These are phyloP conservation scores for Pachycephus smyrnensis DNA, from an alignment of 2,888 invertebrate species.

Conservation along the genomic window DNA sequence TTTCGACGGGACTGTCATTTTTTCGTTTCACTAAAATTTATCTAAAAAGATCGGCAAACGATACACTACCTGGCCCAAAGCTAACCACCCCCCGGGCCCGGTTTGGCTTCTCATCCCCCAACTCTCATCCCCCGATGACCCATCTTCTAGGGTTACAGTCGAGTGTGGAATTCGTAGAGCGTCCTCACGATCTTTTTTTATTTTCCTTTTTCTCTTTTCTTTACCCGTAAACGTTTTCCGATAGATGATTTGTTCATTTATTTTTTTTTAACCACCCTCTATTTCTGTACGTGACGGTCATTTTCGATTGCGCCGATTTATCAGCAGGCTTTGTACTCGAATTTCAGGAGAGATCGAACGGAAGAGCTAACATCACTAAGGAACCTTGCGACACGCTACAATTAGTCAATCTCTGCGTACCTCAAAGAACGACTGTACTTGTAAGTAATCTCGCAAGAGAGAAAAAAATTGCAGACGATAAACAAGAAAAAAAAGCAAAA, in stretches of 20 bases:
- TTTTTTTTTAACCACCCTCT: neutral
- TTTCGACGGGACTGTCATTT: slow-evolving; percentile 31
- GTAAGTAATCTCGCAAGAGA: slow-evolving; percentile 50
- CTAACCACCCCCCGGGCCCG: neutral
- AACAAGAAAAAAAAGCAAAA: neutral
- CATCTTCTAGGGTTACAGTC: slow-evolving; percentile 1
- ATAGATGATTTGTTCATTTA: neutral
- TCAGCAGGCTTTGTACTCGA: slow-evolving; percentile 24
- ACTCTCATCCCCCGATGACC: neutral
- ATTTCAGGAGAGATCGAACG: slow-evolving; percentile 60
- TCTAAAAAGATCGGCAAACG: slow-evolving; percentile 17
- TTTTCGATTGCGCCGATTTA: neutral
- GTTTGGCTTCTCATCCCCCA: neutral
- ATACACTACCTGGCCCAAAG: slow-evolving; percentile 7
- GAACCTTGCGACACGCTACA: slow-evolving; percentile 57
- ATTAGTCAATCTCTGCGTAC: slow-evolving; percentile 60
- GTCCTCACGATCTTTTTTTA: neutral
- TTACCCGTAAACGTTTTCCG: neutral
- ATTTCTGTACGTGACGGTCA: neutral
- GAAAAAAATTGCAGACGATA: neutral
- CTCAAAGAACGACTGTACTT: slow-evolving; percentile 54
- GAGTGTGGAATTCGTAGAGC: neutral
- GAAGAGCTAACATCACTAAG: slow-evolving; percentile 48
- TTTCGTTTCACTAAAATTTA: slow-evolving; percentile 13
- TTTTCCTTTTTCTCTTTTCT: neutral